These are phyloP conservation scores for Sympetrum striolatum DNA, from an alignment of 2,888 invertebrate genomes.

Conservation along the genomic window DNA sequence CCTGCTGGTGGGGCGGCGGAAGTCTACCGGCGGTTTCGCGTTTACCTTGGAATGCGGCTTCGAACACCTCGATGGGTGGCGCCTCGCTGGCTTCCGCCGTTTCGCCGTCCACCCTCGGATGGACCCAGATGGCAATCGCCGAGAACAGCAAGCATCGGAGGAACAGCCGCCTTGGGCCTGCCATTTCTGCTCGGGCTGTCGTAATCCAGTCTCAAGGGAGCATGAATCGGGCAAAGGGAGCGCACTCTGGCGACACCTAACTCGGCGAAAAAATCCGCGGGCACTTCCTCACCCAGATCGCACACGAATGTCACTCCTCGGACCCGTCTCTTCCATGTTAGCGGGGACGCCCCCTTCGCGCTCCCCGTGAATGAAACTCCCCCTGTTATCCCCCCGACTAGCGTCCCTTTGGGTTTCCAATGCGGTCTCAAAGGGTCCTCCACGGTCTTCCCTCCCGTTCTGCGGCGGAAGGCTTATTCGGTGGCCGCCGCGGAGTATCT, in stretches of 20 bases:
- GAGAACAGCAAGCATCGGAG: slow-evolving; percentile 1
- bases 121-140: slow-evolving; percentile 19
- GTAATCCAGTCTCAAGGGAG: slow-evolving; percentile 36
- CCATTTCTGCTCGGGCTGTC: neutral
- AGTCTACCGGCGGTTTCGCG: neutral
- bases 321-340: neutral
- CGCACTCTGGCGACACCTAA: neutral
- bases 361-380: neutral
- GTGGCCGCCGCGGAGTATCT: slow-evolving; percentile 6
- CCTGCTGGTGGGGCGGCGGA: neutral
- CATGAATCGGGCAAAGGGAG: neutral
- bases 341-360: neutral
- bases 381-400: neutral
- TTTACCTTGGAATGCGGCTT: slow-evolving; percentile 35
- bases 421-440: neutral
- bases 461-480: neutral
- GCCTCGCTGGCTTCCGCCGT: slow-evolving; percentile 33
- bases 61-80: slow-evolving; percentile 16
- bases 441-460: neutral
- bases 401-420: neutral
- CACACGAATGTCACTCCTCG: slow-evolving; percentile 19
- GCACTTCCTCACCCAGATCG: neutral
- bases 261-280: neutral
- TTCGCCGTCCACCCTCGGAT: neutral
- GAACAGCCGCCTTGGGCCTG: neutral